Base-by-base conservation (phyloP, 2,797 vertebrate genomes). In the Spatula clypeata region DNA sequence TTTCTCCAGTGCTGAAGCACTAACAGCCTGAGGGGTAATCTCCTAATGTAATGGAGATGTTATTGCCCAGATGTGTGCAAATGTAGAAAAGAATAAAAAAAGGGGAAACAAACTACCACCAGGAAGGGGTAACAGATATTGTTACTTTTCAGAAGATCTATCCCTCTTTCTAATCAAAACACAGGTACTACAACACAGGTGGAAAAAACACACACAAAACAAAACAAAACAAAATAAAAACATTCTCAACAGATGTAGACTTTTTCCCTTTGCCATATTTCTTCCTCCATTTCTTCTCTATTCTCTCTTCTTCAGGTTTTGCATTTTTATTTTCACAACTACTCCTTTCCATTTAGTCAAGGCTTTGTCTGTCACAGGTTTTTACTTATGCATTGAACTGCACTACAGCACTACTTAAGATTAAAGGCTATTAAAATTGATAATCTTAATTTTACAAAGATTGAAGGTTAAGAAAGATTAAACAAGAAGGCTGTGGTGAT, bases 61-160 rank as follows among this genome's bases (percentile, higher is more conserved):
- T 71, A 40, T 85, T 71, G 21, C 36, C 24, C 27, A 57, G 16
- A 61, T 29, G 6, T 53, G 53, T 87, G 51, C 3, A 64, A 74
- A 38, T 53, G 60, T 8, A 81, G 58, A 75, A 29, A 13, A 31
- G 19, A 54, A 61, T 31, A 42, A 19, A 14, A 14, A 9, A 38
- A 3, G 1, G 6, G 2, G 0, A 3, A 29, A 26, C 27, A 45
- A 49, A 62, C 8, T 71, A 57, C 23, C 4, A n/a, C 3, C 3
- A 31, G 7, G 29, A 75, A 24, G 20, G 6, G 3, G 4, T 13
- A 58, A 66, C 34, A 79, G 40, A 72, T 55, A 40, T 16, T n/a
- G 4, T 21, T 49, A 26, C 4, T 1, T 85, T 70, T 74, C n/a
- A 44, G 34, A 70, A 60, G 15, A 47, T 77, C 42, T 76, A 0